Evolutionary conservation across 2,113 vertebrate genomes (phyloP), one percentile per base, ranked within the genome.

Genomic region (Sitta europaea): DNA sequence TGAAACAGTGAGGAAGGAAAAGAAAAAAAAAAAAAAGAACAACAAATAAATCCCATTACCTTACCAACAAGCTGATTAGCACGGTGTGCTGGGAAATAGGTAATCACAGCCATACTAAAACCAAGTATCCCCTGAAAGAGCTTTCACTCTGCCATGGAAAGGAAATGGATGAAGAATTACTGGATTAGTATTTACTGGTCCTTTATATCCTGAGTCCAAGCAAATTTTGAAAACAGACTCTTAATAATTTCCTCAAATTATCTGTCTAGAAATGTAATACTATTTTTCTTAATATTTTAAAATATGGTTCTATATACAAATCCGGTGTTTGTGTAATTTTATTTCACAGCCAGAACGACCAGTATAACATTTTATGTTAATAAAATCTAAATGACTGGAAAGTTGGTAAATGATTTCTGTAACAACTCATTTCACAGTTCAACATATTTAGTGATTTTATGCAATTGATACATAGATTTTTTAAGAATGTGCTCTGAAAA

Each of bases 1-100:
- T 22, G 9, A 8, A 10, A 8, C 6, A 15, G 11, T 1, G 5
- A 3, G 1, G 5, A 33, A 10, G 10, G 8, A 6, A 1, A 29
- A 23, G 3, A 36, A 43, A 19, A 31, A 25, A 33, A 10, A 14
- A 3, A 9, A 7, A 20, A 27, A 1, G 7, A 36, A 42, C 29
- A 35, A 1, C 11, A 53, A 45, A 50, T 18, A 38, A 73, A 36
- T 9, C 9, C 36, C 27, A 14, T 5, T 62, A 62, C 12, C 7
- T 78, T 24, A 38, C 2, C 53, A 40, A 42, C 27, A 75, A 14
- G 35, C 29, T 66, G 21, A 16, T 17, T n/a, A 91, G 14, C 8
- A 61, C 5, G 36, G 3, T 73, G 31, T 21, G 10, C 24, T 58
- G 35, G 24, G 50, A 71, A 84, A 63, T 42, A 61, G 18, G 6